These are phyloP conservation scores for Balaenoptera acutorostrata DNA, from an alignment of 2,113 vertebrate species.

Conservation along the genomic window DNA sequence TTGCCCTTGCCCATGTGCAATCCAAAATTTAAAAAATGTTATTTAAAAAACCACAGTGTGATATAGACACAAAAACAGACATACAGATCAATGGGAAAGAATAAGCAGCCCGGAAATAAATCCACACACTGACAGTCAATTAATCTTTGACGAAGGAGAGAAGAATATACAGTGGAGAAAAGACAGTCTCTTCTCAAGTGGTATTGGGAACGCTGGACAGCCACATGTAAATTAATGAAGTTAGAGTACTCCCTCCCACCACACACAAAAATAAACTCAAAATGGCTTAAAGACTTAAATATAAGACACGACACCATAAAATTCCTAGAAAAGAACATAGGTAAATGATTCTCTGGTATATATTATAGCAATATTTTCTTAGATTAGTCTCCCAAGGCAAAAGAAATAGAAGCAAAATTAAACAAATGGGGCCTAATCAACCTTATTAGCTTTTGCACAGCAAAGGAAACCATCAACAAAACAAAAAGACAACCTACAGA, in stretches of 20 bases:
- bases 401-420: background rate
- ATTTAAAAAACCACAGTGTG: background rate
- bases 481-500: background rate
- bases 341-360: background rate
- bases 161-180: background rate
- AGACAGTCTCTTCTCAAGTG: background rate
- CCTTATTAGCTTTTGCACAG: background rate
- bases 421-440: background rate
- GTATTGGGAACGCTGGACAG: background rate
- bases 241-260: background rate
- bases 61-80: background rate
- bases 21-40: no score
- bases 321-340: background rate
- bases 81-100: background rate
- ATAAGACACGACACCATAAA: background rate
- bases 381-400: background rate
- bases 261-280: background rate
- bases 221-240: background rate
- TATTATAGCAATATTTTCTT: background rate
- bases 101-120: background rate
- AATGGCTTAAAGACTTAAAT: background rate
- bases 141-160: background rate
- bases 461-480: background rate
- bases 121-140: background rate
- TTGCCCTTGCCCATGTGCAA: no score